Conservation (phyloP, 2,113 vertebrate genomes). For the Seriola quinqueradiata region DNA sequence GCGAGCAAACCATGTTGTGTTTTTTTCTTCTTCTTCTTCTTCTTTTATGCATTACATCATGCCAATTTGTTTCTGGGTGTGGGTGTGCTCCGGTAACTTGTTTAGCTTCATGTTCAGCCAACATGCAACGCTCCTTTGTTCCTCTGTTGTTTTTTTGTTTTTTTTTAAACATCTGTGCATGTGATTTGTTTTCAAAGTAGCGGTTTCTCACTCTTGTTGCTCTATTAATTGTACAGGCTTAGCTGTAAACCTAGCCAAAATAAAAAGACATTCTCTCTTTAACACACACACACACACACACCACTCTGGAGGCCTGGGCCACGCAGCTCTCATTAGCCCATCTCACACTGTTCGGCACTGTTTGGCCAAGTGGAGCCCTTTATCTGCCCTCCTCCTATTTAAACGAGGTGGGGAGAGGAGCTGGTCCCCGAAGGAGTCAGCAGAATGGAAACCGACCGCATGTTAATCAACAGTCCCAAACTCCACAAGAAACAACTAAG, state of each 20-base stretch:
- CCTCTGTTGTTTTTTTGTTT: background rate
- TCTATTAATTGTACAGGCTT: slow-evolving; percentile 65
- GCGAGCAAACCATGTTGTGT: slow-evolving; percentile 48
- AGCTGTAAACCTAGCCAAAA: slow-evolving; percentile 43
- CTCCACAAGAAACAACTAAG: slow-evolving; percentile 62
- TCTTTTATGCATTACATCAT: slow-evolving; percentile 65
- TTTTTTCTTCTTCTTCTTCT: slow-evolving; percentile 11
- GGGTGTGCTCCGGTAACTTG: slow-evolving; percentile 28
- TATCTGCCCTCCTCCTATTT: slow-evolving; percentile 62
- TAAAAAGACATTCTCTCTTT: slow-evolving; percentile 9
- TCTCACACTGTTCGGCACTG: slow-evolving; percentile 56
- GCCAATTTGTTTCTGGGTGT: slow-evolving; percentile 56
- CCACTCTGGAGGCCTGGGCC: slow-evolving; percentile 26
- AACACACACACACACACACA: slow-evolving; percentile 31
- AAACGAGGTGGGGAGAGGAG: slow-evolving; percentile 63
- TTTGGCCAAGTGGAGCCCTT: slow-evolving; percentile 69
- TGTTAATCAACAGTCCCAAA: slow-evolving; percentile 73
- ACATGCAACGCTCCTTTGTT: slow-evolving; percentile 30
- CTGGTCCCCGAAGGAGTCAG: slow-evolving; percentile 75
- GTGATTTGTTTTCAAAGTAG: slow-evolving; percentile 31
- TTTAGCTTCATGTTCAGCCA: slow-evolving; percentile 40
- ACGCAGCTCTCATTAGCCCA: slow-evolving; percentile 74
- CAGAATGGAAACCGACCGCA: slow-evolving; percentile 66
- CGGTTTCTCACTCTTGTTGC: slow-evolving; percentile 29
- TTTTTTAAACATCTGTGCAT: slow-evolving; percentile 1